Base-by-base conservation (phyloP, 2,888 invertebrate species). In the Muschampia plurimacula region DNA sequence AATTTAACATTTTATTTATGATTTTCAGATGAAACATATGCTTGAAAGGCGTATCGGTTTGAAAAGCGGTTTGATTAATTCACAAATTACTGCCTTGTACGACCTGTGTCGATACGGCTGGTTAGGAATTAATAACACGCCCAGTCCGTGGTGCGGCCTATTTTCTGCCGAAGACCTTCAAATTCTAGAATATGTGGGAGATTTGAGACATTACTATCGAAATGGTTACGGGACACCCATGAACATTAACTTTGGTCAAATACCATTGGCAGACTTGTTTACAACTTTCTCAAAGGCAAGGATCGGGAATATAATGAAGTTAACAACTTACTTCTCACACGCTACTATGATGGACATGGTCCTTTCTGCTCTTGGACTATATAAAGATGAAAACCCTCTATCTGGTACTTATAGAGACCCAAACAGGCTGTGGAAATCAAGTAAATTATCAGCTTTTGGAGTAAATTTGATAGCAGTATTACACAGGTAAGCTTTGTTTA, bases 81-180 rank as follows among this genome's bases (percentile, higher is more conserved):
- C 79, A 6, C 88, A 96, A 70, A 90, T 97, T 39, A 90, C 95
- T 68, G 89, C 96, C 39, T 96, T 97, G 88, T 97, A 96, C 83
- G 96, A 97, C 79, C 95, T 96, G 87, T 98, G 97, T 80, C 95
- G 97, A 36, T 97, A 95, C 81, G 96, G 97, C 74, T 96, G 96
- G 87, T 96, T 97, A 3, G 97, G 86, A 3, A 76, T 83, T 5
- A 78, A 83, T 60, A 82, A 82, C 63, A 86, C 80, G 74, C 81
- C 91, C 79, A 96, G 97, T 66, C 94, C 97, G 2, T 98, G 97
- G 97, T 98, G 97, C 83, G 95, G 96, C 8, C 86, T 95, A 22
- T 97, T 98, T 83, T 96, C 95, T 60, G 95, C 95, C 64, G 94
- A 95, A 32, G 97, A 97, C 80, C 90, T 97, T 7, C 94, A 95